Evolutionary conservation across 2,797 vertebrate genomes (phyloP).

Genomic region (Smutsia temminckii): DNA sequence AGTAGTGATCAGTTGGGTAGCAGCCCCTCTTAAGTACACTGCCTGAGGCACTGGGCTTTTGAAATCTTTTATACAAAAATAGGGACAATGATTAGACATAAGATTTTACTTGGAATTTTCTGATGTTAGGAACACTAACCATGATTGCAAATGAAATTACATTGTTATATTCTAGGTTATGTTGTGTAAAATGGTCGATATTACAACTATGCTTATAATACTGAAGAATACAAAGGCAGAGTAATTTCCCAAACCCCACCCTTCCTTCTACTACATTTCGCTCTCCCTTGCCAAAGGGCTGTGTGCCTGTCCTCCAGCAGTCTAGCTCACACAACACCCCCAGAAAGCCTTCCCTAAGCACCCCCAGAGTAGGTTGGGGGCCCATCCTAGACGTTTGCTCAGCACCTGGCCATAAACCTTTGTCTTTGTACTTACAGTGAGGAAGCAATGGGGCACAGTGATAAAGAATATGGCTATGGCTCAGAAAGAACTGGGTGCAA

Average conservation of each 20-base stretch:
- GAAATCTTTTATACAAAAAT: slow-evolving; percentile 69
- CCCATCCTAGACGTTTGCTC: background rate
- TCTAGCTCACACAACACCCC: background rate
- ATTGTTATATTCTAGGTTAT: slow-evolving; percentile 56
- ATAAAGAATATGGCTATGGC: background rate
- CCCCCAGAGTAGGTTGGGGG: background rate
- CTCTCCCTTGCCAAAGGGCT: background rate
- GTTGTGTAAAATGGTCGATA: slow-evolving; percentile 51
- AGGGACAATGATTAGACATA: slow-evolving; percentile 34
- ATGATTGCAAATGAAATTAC: slow-evolving; percentile 57
- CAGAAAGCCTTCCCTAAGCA: background rate
- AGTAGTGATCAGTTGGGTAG: slow-evolving; percentile 44
- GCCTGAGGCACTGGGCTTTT: slow-evolving; percentile 53
- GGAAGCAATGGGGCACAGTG: background rate
- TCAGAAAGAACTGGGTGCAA: background rate
- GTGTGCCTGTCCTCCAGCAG: background rate
- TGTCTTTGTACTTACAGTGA: background rate
- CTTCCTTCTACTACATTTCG: background rate
- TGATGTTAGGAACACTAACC: slow-evolving; percentile 54
- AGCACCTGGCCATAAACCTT: background rate
- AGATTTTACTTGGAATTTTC: slow-evolving; percentile 72
- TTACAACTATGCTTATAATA: background rate
- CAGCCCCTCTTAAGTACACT: slow-evolving; percentile 35
- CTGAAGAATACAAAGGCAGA: slow-evolving; percentile 39
- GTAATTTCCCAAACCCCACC: background rate